Conservation (phyloP, 2,113 vertebrate species). For the Pundamilia nyererei region DNA sequence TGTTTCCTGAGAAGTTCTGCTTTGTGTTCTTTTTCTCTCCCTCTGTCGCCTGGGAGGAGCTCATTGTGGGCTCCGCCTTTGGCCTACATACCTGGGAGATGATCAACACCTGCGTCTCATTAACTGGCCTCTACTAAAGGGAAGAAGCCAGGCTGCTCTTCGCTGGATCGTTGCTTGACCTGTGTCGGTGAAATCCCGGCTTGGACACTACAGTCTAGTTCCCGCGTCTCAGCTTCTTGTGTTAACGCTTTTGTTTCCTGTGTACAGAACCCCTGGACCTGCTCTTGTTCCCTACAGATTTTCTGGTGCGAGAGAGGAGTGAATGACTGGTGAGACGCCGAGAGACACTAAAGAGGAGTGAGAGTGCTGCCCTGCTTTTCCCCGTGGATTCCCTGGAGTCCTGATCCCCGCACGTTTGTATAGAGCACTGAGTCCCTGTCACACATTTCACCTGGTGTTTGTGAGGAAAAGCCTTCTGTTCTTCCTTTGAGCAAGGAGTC, state of each 20-base stretch:
- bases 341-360: too few species aligned
- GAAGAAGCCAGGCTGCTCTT: fast-evolving
- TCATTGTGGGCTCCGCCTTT: not conserved
- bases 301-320: not conserved
- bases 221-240: fast-evolving
- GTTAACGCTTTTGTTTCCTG: fast-evolving
- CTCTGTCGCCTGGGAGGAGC: fast-evolving
- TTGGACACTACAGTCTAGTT: not conserved
- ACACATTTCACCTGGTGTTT: too few species aligned
- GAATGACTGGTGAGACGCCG: too few species aligned
- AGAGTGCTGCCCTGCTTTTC: too few species aligned
- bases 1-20: not conserved
- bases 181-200: fast-evolving
- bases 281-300: not conserved
- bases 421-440: too few species aligned
- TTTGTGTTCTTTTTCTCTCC: not conserved
- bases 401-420: too few species aligned
- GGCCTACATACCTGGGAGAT: not conserved
- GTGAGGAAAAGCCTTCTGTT: too few species aligned
- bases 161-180: fast-evolving
- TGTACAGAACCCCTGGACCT: not conserved
- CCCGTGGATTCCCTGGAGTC: too few species aligned
- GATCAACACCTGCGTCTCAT: fast-evolving
- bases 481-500: too few species aligned
- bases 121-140: not conserved